Percentiles rank a stretch among this genome's conserved stretches.
phyloP scores from a whole-genome alignment of 2,797 vertebrate species.

The Falco novaeseelandiae region DNA sequence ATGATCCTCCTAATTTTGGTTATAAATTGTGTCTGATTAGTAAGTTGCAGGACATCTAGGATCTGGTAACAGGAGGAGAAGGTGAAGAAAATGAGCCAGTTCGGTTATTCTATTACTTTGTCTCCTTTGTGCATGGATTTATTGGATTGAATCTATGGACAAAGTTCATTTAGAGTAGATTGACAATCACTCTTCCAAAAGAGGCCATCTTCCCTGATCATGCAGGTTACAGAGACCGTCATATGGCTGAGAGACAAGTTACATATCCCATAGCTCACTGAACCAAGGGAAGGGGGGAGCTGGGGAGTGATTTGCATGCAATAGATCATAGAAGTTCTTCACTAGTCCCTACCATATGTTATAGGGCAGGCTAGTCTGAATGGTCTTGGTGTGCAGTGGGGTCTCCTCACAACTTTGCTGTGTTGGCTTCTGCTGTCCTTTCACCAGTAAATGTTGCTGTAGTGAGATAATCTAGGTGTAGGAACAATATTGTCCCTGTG shows the following conservation, averaged over 20 bases:
- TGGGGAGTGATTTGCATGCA: background rate
- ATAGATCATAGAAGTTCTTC: background rate
- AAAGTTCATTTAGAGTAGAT: background rate
- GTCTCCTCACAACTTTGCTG: fast-evolving
- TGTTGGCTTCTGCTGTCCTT: background rate
- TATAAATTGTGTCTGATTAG: background rate
- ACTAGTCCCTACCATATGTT: fast-evolving
- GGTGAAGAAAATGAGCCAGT: background rate
- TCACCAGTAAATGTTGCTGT: background rate
- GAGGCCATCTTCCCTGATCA: background rate
- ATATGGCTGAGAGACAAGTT: fast-evolving
- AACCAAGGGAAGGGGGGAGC: background rate
- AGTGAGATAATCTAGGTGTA: background rate
- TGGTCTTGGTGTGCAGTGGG: background rate
- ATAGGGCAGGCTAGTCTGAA: background rate
- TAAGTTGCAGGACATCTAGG: background rate
- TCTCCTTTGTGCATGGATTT: background rate
- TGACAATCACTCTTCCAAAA: background rate
- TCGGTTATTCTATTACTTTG: background rate
- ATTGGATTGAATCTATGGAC: background rate
- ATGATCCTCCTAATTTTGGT: background rate
- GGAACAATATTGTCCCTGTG: background rate
- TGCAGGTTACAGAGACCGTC: background rate
- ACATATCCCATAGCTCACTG: fast-evolving
- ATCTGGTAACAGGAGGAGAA: background rate